Conservation (phyloP, 2,797 vertebrate species). For the Myoxocephalus aenaeus region DNA sequence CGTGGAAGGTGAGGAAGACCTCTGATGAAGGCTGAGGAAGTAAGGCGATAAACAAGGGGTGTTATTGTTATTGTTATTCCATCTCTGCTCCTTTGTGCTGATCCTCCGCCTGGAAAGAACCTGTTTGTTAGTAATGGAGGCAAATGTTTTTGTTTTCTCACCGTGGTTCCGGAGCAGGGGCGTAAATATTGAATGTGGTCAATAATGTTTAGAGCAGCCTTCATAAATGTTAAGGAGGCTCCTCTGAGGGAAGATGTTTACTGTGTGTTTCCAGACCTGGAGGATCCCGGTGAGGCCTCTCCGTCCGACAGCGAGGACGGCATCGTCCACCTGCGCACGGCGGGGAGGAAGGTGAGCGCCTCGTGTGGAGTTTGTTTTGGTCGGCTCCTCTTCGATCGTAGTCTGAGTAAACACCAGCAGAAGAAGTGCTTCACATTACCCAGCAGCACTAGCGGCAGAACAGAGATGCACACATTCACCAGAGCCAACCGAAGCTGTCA, state of each 20-base stretch:
- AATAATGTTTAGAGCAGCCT: conserved; percentile 27
- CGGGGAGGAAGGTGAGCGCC: conserved; percentile 72
- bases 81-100: no score
- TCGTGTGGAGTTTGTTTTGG: neutral
- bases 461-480: no score
- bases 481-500: no score
- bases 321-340: conserved; percentile 79
- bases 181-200: conserved; percentile 69
- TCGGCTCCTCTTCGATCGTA: conserved; percentile 27
- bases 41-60: neutral
- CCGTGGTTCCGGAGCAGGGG: conserved; percentile 30
- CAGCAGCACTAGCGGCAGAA: no score
- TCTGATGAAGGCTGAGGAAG: neutral
- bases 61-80: neutral
- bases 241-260: conserved; percentile 21
- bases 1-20: conserved; percentile 60
- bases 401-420: conserved; percentile 1
- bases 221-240: conserved; percentile 70
- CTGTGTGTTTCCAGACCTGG: conserved; percentile 70
- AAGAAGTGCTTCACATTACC: no score
- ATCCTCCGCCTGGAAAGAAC: no score
- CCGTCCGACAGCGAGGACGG: conserved; percentile 90
- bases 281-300: conserved; percentile 75
- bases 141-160: conserved; percentile 47
- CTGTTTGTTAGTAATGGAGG: no score